Evolutionary conservation across 2,113 vertebrate genomes (phyloP), one percentile per base, ranked within the genome.

Genomic region (Saiga tatarica): DNA sequence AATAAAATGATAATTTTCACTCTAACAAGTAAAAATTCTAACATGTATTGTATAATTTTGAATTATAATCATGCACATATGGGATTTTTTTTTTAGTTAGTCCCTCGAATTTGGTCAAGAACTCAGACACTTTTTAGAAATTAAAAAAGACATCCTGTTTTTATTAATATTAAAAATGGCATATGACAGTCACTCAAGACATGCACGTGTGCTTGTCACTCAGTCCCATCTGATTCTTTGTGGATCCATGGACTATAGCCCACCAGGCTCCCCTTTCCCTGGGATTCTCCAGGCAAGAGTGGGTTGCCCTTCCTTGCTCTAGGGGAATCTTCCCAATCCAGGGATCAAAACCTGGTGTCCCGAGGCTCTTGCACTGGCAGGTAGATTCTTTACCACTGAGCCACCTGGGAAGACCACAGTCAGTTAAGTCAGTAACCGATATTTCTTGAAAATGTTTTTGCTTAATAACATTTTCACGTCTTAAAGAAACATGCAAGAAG

Each of bases 1-100:
- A 94, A 95, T 92, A 90, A 94, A 89, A 96, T 60, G 57, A 36
- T 45, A 92, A 93, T 64, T 95, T 96, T 96, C 42, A 90, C 33
- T 85, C 71, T 71, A 89, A 97, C 92, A 83, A 93, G 94, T 87
- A 30, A 93, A 94, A 94, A 42, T 76, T 86, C 71, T 71, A 64
- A 45, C 50, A 59, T 21, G 14, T 19, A 45, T 39, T 82, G 85
- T 84, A 50, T 74, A 79, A 96, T 83, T 96, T 33, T 87, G 87
- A 97, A 71, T 97, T 64, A 45, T 94, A 87, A 93, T 94, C 60
- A 96, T 30, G 45, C 3, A 16, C 30, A 33, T 14, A 28, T 14
- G 55, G 15, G 9, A 26, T 47, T 25, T 16, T 91, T 91, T 84
- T 81, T 85, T 59, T 36, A 87, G 23, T 78, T 42, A 5, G 36